These are phyloP conservation scores for Chiloscyllium plagiosum DNA, from an alignment of 2,113 vertebrate genomes.

Conservation along the genomic window DNA sequence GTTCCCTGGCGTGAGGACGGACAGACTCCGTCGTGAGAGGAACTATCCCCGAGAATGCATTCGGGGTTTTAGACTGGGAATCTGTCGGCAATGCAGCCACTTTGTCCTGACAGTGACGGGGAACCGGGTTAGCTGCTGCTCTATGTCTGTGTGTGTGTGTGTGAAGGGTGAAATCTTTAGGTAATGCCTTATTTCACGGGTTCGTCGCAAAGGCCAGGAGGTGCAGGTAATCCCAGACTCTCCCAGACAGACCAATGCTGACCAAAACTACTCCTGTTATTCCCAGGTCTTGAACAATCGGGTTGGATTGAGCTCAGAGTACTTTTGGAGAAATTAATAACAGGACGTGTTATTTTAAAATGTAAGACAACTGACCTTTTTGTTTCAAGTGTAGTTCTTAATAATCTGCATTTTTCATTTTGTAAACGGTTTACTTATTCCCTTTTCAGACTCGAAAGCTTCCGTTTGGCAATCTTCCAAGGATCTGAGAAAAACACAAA, in stretches of 20 bases:
- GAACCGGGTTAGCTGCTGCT: not conserved
- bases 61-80: no score
- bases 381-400: not conserved
- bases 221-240: not conserved
- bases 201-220: not conserved
- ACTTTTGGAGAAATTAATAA: not conserved
- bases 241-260: not conserved
- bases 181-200: not conserved
- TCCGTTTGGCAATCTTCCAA: constrained; percentile 11
- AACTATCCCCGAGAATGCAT: no score
- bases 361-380: not conserved
- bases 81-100: not conserved
- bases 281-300: not conserved
- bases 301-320: not conserved
- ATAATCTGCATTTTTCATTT: constrained; percentile 21
- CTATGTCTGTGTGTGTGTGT: not conserved
- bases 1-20: not conserved
- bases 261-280: not conserved
- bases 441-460: constrained; percentile 29
- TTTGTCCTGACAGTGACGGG: not conserved
- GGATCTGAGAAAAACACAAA: constrained; percentile 32
- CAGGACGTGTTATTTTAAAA: not conserved
- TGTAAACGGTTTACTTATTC: not conserved
- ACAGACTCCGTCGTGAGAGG: no score
- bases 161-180: no score